These are phyloP conservation scores for Cirrhinus mrigala DNA, from an alignment of 2,797 vertebrate genomes.

Conservation along the genomic window DNA sequence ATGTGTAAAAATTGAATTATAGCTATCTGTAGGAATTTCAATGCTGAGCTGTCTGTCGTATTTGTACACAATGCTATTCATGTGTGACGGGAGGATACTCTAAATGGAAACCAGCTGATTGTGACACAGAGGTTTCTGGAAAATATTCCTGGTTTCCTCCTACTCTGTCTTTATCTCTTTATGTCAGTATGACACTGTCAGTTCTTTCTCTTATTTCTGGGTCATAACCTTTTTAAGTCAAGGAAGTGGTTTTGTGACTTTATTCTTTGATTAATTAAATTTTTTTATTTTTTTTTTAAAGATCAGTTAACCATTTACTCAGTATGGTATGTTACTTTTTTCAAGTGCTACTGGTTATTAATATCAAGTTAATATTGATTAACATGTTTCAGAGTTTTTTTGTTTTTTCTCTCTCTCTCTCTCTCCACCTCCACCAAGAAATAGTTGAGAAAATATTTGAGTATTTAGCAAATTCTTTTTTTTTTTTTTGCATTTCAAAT, in stretches of 20 bases:
- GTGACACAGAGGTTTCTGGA: conserved; percentile 42
- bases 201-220: neutral
- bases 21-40: conserved; percentile 23
- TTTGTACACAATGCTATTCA: conserved; percentile 14
- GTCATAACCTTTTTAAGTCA: neutral
- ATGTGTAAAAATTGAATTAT: neutral
- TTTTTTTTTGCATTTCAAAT: neutral
- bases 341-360: neutral
- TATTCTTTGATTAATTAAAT: too few species aligned
- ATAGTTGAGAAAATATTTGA: neutral
- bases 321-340: neutral
- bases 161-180: neutral
- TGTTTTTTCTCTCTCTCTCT: too few species aligned
- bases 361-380: neutral
- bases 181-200: neutral
- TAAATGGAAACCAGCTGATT: conserved; percentile 41
- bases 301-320: neutral
- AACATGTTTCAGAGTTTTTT: neutral
- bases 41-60: neutral
- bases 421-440: neutral
- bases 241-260: neutral
- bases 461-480: neutral
- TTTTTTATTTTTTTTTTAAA: neutral
- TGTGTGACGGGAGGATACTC: conserved; percentile 4
- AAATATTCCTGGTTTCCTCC: neutral